These are phyloP conservation scores for Drepana arcuata DNA, from an alignment of 1,140 invertebrate species.

Conservation along the genomic window DNA sequence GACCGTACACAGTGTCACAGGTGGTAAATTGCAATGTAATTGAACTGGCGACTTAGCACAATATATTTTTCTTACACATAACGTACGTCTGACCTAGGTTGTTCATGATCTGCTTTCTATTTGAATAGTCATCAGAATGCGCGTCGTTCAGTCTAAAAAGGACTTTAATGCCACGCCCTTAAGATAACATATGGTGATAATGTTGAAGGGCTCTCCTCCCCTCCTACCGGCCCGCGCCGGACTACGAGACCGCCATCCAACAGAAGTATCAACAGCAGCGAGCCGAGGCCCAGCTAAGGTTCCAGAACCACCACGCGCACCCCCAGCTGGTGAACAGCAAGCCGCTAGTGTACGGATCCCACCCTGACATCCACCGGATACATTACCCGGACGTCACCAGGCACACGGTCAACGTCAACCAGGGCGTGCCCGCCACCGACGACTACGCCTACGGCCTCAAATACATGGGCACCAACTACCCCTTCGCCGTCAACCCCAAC, in stretches of 20 bases:
- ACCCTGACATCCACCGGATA: constrained; percentile 76
- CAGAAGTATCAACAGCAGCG: constrained; percentile 78
- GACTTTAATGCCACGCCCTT: too few relatives aligned
- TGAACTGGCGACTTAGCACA: too few relatives aligned
- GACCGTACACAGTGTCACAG: too few relatives aligned
- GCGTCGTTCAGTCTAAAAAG: too few relatives aligned
- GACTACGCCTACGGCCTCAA: constrained; percentile 48
- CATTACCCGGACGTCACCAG: constrained; percentile 77
- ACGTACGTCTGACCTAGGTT: too few relatives aligned
- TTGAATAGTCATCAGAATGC: too few relatives aligned
- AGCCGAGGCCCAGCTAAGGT: constrained; percentile 51
- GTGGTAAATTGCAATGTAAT: too few relatives aligned
- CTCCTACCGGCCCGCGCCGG: constrained; percentile 91
- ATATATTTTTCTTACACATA: too few relatives aligned
- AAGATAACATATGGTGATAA: too few relatives aligned
- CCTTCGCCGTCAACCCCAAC: constrained; percentile 51
- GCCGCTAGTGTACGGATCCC: constrained; percentile 74
- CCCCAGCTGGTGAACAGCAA: constrained; percentile 37
- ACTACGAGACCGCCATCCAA: constrained; percentile 94
- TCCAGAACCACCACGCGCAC: constrained; percentile 53
- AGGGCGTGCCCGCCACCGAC: constrained; percentile 37
- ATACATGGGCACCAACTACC: constrained; percentile 41
- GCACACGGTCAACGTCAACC: constrained; percentile 62
- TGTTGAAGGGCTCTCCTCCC: constrained; percentile 84
- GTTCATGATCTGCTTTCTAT: too few relatives aligned